phyloP scores from a whole-genome alignment of 2,113 vertebrate genomes.

The Oxygymnocypris stewartii region DNA sequence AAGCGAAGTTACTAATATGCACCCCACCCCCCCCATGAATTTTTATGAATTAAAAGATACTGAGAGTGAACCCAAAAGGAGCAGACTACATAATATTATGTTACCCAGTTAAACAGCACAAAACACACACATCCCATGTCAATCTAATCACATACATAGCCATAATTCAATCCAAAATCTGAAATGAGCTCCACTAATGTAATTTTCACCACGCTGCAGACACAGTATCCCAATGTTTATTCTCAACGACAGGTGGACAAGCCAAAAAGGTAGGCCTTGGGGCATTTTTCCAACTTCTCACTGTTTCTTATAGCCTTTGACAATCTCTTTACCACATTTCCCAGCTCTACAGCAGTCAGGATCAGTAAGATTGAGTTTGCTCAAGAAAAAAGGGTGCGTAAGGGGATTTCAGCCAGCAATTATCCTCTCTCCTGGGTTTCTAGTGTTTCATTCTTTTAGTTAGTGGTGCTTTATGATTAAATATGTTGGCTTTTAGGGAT shows the following conservation, averaged over 20 bases:
- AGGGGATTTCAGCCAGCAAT: background rate
- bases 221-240: conserved; percentile 56
- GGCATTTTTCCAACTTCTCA: conserved; percentile 84
- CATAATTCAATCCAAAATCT: background rate
- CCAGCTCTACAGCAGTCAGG: background rate
- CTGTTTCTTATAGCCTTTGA: conserved; percentile 63
- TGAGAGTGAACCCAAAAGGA: background rate
- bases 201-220: background rate
- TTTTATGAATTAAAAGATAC: too few species aligned
- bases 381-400: background rate
- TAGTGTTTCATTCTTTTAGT: background rate
- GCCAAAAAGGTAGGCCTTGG: conserved; percentile 82
- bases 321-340: background rate
- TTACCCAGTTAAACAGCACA: background rate
- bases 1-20: too few species aligned
- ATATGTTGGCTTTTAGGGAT: background rate
- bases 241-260: conserved; percentile 80
- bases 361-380: background rate
- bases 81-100: background rate
- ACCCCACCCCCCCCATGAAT: too few species aligned
- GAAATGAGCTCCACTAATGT: background rate
- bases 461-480: background rate
- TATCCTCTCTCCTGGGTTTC: conserved; percentile 7
- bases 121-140: background rate
- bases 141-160: background rate